Evolutionary conservation across 2,113 vertebrate species (phyloP).

Genomic region (Pavo muticus): DNA sequence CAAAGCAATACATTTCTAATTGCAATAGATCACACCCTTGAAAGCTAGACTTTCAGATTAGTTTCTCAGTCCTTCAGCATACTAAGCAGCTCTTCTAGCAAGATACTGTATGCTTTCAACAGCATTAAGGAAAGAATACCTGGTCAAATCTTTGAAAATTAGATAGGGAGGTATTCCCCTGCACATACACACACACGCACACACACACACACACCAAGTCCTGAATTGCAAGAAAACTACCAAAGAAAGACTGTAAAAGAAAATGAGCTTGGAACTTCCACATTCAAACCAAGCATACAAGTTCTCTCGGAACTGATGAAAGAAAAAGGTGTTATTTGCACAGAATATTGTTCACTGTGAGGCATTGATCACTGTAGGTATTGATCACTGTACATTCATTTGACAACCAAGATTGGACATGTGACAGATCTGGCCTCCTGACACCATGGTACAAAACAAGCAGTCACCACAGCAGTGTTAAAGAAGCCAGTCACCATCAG

Average conservation of each 20-base stretch:
- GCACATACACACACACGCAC: neutral
- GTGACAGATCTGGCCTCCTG: neutral
- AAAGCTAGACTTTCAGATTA: slow-evolving; percentile 56
- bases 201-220: neutral
- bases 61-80: slow-evolving; percentile 52
- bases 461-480: rapidly evolving
- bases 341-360: neutral
- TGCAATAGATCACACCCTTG: slow-evolving; percentile 55
- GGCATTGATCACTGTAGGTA: neutral
- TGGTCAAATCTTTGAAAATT: neutral
- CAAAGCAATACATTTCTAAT: slow-evolving; percentile 70
- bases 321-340: neutral
- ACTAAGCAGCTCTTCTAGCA: slow-evolving; percentile 48
- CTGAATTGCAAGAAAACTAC: neutral
- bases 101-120: neutral
- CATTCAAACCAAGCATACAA: neutral
- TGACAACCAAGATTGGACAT: rapidly evolving
- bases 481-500: neutral
- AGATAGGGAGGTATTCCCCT: neutral
- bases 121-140: neutral
- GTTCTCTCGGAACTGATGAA: neutral
- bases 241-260: neutral
- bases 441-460: neutral
- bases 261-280: neutral
- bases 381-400: neutral